Percentiles rank a stretch among this genome's conserved stretches.
Evolutionary conservation across 2,888 invertebrate species (phyloP).

Genomic region (Watsonalla cultraria): DNA sequence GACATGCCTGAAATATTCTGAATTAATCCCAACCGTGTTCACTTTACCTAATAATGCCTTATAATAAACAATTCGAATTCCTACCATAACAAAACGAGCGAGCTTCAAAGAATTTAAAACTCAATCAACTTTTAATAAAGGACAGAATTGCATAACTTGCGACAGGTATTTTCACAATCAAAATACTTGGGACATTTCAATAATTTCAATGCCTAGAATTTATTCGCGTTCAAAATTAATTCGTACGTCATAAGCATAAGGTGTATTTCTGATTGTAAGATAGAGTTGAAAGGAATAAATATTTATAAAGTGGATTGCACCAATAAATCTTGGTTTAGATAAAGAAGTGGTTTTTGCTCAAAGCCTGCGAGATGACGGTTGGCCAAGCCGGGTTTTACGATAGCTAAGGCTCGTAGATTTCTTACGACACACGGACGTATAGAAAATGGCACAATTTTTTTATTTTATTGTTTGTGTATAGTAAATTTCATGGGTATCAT

Average conservation of each 20-base stretch:
- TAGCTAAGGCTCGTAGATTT: slow-evolving; percentile 4
- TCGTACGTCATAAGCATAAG: not conserved
- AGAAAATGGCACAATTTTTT: not conserved
- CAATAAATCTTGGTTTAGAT: slow-evolving; percentile 26
- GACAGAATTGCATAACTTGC: not conserved
- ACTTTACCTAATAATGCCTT: not conserved
- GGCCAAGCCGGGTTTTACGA: slow-evolving; percentile 19
- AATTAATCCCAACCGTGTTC: not conserved
- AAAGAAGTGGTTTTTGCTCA: slow-evolving; percentile 21
- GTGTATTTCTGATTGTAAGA: not conserved
- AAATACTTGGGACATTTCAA: slow-evolving; percentile 1
- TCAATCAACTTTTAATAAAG: not conserved
- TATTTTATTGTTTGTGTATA: too few relatives aligned
- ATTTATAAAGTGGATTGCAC: slow-evolving; percentile 3
- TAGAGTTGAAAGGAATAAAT: not conserved
- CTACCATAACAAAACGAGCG: not conserved
- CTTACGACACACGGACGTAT: slow-evolving; percentile 1
- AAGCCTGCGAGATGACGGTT: slow-evolving; percentile 20
- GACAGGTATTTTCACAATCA: slow-evolving; percentile 2
- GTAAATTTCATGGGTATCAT: too few relatives aligned
- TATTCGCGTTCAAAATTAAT: not conserved
- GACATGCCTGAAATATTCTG: not conserved
- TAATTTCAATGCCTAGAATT: not conserved
- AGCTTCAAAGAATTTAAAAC: not conserved
- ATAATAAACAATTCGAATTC: slow-evolving; percentile 1